Evolutionary conservation across 2,888 invertebrate species (phyloP), one percentile per base, ranked within the genome.

Genomic region (Acanthosepion pharaonis): DNA sequence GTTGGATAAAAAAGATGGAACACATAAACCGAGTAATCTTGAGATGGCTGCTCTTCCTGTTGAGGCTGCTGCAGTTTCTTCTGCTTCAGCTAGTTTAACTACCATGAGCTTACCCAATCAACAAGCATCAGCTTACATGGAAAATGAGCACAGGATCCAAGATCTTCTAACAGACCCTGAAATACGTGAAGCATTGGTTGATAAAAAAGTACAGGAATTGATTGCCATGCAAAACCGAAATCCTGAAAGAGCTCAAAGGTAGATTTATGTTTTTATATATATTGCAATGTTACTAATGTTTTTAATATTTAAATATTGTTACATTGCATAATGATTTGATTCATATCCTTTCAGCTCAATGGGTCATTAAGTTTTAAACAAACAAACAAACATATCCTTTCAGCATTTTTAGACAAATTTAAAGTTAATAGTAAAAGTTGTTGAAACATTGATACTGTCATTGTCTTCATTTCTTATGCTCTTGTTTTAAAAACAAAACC

Each of bases 191-290:
- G 96, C 96, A 42, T 95, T 97, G 5, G 95, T 96, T 95, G 97
- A 97, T 94, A 96, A 96, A 0, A 94, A 96, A 59, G 95, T 97
- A 33, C 96, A 96, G 95, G 95, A 96, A 11, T 94, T 97, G 59
- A 96, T 97, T 94, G 95, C 96, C 91, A 93, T 94, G 20, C 95
- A 97, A 94, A 95, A 96, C 91, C 96, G 94, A 78, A 95, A 97
- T 95, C 97, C 97, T 23, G 96, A 95, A 11, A 95, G 95, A 94
- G 97, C 96, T 78, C 96, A 97, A 94, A 97, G 96, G 97, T 97
- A 95, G 91, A 94, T 48, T n/a, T 6, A 94, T 42, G n/a, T 33
- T 51, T 93, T 92, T 64, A 20, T 25, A 25, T 51, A 15, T 42
- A 9, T 42, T 48, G 48, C 6, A 53, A 42, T 42, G 42, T 42